Percentiles rank a stretch among this genome's conserved stretches.
Conservation (phyloP, 35 echinoderm and acorn worm species). For the Heliocidaris tuberculata region DNA sequence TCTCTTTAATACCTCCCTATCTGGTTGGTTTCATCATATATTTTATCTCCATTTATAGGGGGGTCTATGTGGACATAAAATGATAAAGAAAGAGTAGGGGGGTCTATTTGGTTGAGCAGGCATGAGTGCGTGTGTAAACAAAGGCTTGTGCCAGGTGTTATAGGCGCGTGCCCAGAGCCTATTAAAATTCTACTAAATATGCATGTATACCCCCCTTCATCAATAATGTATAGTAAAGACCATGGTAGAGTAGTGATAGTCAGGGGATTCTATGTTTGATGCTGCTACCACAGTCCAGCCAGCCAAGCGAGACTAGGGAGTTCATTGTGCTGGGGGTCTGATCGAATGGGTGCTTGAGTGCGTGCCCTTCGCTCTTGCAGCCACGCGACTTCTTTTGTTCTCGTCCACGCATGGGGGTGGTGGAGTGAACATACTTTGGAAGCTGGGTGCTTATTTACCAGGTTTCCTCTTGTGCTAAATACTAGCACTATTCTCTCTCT, state of each 20-base stretch:
- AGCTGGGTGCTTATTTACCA: not conserved
- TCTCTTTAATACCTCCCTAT: not conserved
- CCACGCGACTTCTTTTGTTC: slow-evolving; percentile 40
- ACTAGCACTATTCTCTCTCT: not conserved
- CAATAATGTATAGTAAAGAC: slow-evolving; percentile 1
- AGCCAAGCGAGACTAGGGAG: not conserved
- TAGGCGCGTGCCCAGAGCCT: slow-evolving; percentile 11
- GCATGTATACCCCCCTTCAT: slow-evolving; percentile 20
- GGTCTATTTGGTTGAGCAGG: slow-evolving; percentile 10
- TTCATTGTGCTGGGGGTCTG: not conserved
- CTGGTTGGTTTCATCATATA: not conserved
- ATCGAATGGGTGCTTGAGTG: not conserved
- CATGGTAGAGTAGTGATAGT: not conserved
- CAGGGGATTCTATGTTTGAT: not conserved
- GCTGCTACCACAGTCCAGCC: not conserved
- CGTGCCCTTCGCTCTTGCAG: not conserved
- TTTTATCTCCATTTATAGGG: slow-evolving; percentile 29
- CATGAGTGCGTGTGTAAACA: slow-evolving; percentile 33
- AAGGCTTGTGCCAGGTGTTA: not conserved
- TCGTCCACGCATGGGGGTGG: not conserved
- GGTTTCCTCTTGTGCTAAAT: not conserved
- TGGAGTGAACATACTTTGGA: not conserved
- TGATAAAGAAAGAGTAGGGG: not conserved
- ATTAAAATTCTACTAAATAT: slow-evolving; percentile 36
- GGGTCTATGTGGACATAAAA: slow-evolving; percentile 14